These are phyloP conservation scores for Drosophila pandora DNA, from an alignment of 1,140 invertebrate species.

Conservation along the genomic window DNA sequence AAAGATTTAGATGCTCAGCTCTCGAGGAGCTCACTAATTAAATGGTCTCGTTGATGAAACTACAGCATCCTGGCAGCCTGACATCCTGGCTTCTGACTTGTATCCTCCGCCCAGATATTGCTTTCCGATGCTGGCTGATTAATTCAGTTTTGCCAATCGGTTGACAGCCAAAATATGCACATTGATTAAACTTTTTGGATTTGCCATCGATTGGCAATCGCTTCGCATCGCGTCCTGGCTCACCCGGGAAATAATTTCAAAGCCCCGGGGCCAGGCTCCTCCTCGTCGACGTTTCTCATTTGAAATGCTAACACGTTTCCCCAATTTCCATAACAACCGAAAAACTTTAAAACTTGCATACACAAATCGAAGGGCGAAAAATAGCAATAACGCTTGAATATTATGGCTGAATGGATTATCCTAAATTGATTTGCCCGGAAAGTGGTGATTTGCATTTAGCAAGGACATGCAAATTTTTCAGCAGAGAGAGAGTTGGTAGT, in stretches of 20 bases:
- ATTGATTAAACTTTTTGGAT: conserved; percentile 54
- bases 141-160: conserved; percentile 42
- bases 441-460: conserved; percentile 39
- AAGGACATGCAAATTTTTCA: conserved; percentile 9
- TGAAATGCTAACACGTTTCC: conserved; percentile 62
- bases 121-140: conserved; percentile 30
- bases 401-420: conserved; percentile 44
- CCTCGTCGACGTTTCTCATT: conserved; percentile 35
- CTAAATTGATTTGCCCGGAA: conserved; percentile 39
- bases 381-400: conserved; percentile 23
- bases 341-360: conserved; percentile 57
- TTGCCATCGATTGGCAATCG: conserved; percentile 49
- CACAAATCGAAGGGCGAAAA: conserved; percentile 39
- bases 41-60: conserved; percentile 6
- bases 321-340: conserved; percentile 48
- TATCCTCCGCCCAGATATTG: conserved; percentile 5
- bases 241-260: conserved; percentile 41
- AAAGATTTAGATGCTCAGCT: not conserved
- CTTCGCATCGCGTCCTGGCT: conserved; percentile 8
- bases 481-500: not conserved
- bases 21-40: conserved; percentile 14
- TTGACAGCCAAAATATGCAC: conserved; percentile 40
- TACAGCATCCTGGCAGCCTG: not conserved
- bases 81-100: conserved; percentile 8
- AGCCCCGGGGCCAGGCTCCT: conserved; percentile 11